Evolutionary conservation across 2,797 vertebrate genomes (phyloP).

Genomic region (Hypotaenidia okinawae): DNA sequence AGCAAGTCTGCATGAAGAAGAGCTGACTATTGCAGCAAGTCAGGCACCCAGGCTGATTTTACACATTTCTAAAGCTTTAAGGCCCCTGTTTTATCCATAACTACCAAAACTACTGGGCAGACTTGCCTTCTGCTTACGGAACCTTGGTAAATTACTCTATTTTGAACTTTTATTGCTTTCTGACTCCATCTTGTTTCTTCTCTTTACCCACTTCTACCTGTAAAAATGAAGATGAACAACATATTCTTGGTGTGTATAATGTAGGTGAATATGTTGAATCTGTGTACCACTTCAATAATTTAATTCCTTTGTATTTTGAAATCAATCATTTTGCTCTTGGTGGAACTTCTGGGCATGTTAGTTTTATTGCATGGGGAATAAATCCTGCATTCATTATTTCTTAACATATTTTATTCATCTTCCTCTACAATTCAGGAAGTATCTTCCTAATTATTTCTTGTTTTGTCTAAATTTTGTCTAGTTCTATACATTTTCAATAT

Average conservation of each 20-base stretch:
- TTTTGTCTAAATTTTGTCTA: neutral
- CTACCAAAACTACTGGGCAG: neutral
- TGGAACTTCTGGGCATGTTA: conserved; percentile 3
- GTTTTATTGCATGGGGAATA: neutral
- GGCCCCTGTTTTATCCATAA: neutral
- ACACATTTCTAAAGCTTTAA: neutral
- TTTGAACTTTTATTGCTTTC: neutral
- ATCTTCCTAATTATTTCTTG: neutral
- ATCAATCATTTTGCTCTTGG: neutral
- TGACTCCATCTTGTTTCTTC: neutral
- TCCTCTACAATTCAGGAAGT: neutral
- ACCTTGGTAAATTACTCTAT: neutral
- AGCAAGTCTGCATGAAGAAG: neutral
- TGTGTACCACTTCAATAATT: neutral
- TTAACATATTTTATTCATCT: neutral
- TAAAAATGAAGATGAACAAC: neutral
- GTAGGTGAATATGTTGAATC: neutral
- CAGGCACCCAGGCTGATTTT: neutral
- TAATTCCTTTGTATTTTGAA: neutral
- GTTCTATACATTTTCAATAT: neutral
- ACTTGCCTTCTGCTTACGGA: neutral
- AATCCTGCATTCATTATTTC: neutral
- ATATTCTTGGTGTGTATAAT: neutral
- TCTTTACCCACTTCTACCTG: neutral
- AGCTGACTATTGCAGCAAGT: neutral